These are phyloP conservation scores for Nemotelus pantherinus DNA, from an alignment of 2,888 invertebrate genomes.

Conservation along the genomic window DNA sequence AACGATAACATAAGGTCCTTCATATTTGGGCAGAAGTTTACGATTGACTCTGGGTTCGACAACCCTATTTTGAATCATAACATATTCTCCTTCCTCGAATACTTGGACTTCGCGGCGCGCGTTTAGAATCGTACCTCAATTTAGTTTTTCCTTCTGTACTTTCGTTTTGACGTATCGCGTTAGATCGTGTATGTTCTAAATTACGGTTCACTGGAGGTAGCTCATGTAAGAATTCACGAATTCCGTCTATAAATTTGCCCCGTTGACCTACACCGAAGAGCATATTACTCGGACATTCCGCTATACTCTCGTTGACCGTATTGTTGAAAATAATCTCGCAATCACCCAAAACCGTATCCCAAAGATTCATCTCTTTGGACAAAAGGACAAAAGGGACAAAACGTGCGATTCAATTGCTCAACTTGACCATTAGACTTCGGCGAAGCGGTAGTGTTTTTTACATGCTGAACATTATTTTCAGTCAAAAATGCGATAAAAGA, in stretches of 20 bases:
- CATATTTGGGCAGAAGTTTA: no score
- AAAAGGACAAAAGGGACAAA: no score
- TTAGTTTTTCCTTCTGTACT: no score
- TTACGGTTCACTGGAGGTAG: no score
- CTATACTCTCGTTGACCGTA: neutral
- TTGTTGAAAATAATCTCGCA: no score
- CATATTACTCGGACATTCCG: neutral
- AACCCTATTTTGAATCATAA: neutral
- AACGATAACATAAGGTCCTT: no score
- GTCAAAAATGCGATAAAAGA: neutral
- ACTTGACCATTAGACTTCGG: neutral
- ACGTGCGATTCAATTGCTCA: neutral
- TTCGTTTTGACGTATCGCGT: no score
- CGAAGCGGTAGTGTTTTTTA: neutral
- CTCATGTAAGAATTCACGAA: neutral
- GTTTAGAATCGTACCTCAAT: no score
- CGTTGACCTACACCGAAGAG: neutral
- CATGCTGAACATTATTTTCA: neutral
- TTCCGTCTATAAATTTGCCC: neutral
- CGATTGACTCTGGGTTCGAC: no score
- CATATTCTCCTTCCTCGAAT: neutral
- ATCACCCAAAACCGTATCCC: no score
- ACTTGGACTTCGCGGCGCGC: no score
- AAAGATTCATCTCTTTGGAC: neutral
- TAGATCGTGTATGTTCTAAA: no score